These are phyloP conservation scores for Ptychadena robeensis DNA, from an alignment of 2,797 vertebrate genomes.

Conservation along the genomic window DNA sequence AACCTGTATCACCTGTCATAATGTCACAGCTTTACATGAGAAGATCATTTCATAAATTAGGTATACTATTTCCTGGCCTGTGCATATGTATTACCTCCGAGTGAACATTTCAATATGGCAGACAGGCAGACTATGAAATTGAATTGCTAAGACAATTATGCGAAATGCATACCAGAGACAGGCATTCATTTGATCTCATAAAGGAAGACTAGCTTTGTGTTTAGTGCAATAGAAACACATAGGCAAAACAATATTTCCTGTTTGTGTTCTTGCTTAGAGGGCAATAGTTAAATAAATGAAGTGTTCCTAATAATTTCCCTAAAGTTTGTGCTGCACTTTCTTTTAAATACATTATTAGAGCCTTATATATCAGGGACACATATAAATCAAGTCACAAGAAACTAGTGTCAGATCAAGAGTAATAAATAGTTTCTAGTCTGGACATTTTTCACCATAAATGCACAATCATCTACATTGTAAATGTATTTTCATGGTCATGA, in stretches of 20 bases:
- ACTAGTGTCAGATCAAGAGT: neutral
- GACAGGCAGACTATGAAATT: neutral
- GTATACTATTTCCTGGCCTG: neutral
- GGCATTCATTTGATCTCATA: neutral
- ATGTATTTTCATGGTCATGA: neutral
- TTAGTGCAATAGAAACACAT: neutral
- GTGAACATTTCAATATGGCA: neutral
- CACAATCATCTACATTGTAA: neutral
- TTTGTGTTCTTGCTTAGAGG: neutral
- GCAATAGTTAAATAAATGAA: neutral
- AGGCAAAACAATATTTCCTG: neutral
- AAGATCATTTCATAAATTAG: neutral
- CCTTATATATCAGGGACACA: neutral
- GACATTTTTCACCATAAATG: neutral
- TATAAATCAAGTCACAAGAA: neutral
- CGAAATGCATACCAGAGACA: neutral
- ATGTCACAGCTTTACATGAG: neutral
- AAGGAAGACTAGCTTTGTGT: neutral
- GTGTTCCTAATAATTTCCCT: neutral
- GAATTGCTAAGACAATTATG: neutral
- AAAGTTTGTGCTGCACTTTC: neutral
- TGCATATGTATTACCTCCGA: neutral
- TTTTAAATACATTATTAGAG: neutral
- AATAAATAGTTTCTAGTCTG: neutral
- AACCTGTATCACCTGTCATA: constrained; percentile 3